Conservation (phyloP, 2,113 vertebrate genomes). For the Myxocyprinus asiaticus region DNA sequence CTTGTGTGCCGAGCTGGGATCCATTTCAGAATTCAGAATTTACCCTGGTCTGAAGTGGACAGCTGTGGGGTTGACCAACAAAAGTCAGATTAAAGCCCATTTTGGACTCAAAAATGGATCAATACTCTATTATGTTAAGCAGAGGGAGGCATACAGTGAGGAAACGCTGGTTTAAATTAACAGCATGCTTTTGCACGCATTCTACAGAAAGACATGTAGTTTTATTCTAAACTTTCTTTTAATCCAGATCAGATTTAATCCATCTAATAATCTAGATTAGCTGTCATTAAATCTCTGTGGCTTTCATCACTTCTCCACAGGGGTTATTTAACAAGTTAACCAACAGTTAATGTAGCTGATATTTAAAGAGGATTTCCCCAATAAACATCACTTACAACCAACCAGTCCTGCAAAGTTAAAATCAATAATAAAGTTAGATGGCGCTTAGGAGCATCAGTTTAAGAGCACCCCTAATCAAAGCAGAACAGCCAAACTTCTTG, state of each 20-base stretch:
- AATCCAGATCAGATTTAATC: slow-evolving; percentile 14
- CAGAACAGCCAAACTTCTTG: background rate
- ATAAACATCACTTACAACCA: too few species aligned
- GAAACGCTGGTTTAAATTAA: background rate
- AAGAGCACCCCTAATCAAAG: background rate
- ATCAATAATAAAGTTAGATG: too few species aligned
- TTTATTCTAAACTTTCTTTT: background rate
- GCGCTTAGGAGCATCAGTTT: background rate
- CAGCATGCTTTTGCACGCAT: background rate
- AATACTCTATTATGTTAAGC: slow-evolving; percentile 21
- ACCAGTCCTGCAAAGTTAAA: too few species aligned
- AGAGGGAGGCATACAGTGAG: background rate
- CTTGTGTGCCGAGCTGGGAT: background rate
- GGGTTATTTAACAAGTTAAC: background rate
- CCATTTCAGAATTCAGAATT: background rate
- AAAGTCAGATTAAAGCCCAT: background rate
- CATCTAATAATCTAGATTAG: slow-evolving; percentile 24
- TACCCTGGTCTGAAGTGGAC: background rate
- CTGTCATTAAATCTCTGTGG: background rate
- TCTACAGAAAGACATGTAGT: background rate
- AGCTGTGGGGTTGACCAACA: slow-evolving; percentile 4
- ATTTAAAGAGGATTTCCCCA: too few species aligned
- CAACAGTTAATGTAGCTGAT: too few species aligned
- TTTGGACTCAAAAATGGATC: slow-evolving; percentile 13
- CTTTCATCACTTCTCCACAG: too few species aligned